Conservation (phyloP, 2,113 vertebrate genomes). For the Notarius quadriscutis region DNA sequence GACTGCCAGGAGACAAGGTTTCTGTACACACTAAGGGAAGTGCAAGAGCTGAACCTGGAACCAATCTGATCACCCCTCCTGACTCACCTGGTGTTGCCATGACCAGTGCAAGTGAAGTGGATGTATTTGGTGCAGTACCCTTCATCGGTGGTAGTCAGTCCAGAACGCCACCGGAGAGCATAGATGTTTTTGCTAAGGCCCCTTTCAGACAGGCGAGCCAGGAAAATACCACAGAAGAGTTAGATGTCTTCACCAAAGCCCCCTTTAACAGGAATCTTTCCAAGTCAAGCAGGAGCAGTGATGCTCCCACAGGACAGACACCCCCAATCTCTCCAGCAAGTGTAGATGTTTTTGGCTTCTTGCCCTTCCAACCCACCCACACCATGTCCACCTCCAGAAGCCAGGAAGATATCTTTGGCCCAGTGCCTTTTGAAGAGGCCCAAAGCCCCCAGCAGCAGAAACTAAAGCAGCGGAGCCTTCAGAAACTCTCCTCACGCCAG, state of each 20-base stretch:
- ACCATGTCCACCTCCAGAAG: constrained; percentile 60
- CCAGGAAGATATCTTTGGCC: constrained; percentile 81
- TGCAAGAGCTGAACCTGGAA: constrained; percentile 56
- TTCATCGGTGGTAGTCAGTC: constrained; percentile 73
- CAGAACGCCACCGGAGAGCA: constrained; percentile 51
- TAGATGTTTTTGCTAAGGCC: constrained; percentile 64
- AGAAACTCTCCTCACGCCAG: constrained; percentile 87
- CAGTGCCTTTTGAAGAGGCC: constrained; percentile 79
- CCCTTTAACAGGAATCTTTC: constrained; percentile 86
- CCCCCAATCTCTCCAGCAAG: constrained; percentile 70
- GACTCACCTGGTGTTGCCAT: constrained; percentile 40
- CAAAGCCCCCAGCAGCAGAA: constrained; percentile 81
- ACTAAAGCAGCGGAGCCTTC: constrained; percentile 87
- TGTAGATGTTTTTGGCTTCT: constrained; percentile 87
- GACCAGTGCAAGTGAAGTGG: constrained; percentile 65
- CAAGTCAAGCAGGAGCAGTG: constrained; percentile 62
- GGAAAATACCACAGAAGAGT: constrained; percentile 78
- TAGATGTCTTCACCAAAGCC: constrained; percentile 94
- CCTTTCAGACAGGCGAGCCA: constrained; percentile 65
- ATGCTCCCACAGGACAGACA: constrained; percentile 60
- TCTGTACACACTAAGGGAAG: neutral
- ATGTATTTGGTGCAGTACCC: constrained; percentile 87
- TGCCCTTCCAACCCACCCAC: constrained; percentile 83
- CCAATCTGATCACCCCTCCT: constrained; percentile 4
- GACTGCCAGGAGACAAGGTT: constrained; percentile 46